Conservation (phyloP, 1,140 invertebrate species). For the Cydia splendana region DNA sequence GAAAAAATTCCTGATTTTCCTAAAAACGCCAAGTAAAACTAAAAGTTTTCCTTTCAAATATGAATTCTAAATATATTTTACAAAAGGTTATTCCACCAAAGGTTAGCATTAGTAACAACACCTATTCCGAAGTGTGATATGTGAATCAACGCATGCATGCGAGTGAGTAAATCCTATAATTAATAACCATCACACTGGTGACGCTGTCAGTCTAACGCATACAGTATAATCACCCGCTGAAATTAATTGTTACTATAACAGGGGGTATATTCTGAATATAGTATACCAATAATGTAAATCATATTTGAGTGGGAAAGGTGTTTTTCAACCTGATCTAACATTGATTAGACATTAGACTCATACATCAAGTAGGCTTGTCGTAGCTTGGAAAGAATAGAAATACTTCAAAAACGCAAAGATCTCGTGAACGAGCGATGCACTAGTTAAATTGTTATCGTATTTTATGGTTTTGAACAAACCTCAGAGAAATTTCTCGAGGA, state of each 20-base stretch:
- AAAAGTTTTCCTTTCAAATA: no score
- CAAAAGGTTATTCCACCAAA: no score
- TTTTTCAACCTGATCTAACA: no score
- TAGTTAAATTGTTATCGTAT: neutral
- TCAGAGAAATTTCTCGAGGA: neutral
- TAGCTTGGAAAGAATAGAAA: no score
- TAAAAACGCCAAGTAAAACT: no score
- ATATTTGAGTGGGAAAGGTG: no score
- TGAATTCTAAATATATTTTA: no score
- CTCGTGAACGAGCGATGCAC: neutral
- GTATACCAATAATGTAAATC: neutral
- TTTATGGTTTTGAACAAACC: neutral
- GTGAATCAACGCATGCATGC: neutral
- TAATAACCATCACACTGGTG: neutral
- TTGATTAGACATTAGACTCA: no score
- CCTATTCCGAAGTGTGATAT: neutral
- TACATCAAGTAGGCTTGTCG: no score
- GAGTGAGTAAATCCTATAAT: constrained; percentile 8
- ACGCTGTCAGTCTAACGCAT: constrained; percentile 4
- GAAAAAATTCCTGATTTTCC: no score
- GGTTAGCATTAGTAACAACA: neutral
- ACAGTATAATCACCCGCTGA: neutral
- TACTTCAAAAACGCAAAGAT: no score
- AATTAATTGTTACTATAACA: constrained; percentile 9
- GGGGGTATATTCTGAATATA: neutral